Percentiles rank a stretch among this genome's conserved stretches.
These are phyloP conservation scores for Falcaria lacertinaria DNA, from an alignment of 2,888 invertebrate species.

Conservation along the genomic window DNA sequence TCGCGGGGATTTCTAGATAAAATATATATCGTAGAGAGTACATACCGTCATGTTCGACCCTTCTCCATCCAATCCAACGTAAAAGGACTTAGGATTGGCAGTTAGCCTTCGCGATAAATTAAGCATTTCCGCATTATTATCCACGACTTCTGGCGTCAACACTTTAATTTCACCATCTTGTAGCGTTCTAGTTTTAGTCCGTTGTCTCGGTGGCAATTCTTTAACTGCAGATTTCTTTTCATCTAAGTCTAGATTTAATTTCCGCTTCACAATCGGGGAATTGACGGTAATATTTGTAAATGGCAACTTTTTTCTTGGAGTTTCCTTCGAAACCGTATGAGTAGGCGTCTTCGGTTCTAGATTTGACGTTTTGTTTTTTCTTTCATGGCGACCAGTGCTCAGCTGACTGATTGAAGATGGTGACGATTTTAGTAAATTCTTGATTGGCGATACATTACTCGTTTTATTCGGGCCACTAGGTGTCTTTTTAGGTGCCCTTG, in stretches of 20 bases:
- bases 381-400: conserved; percentile 18
- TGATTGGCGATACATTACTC: conserved; percentile 50
- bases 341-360: conserved; percentile 17
- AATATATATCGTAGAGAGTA: no score
- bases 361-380: conserved; percentile 16
- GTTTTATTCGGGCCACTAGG: conserved; percentile 18
- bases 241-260: conserved; percentile 23
- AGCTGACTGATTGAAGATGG: conserved; percentile 42
- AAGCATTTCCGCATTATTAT: conserved; percentile 61
- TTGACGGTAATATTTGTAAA: conserved; percentile 53
- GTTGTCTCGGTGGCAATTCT: conserved; percentile 31
- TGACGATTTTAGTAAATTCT: conserved; percentile 49
- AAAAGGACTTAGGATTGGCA: conserved; percentile 67
- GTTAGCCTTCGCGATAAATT: conserved; percentile 44
- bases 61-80: conserved; percentile 47
- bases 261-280: conserved; percentile 51
- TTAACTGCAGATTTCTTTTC: conserved; percentile 11
- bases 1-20: no score
- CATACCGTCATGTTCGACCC: conserved; percentile 31
- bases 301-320: conserved; percentile 28
- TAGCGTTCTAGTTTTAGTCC: conserved; percentile 65
- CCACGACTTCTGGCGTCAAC: conserved; percentile 43
- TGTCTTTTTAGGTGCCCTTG: conserved; percentile 46
- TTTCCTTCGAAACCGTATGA: conserved; percentile 21
- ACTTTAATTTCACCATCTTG: conserved; percentile 66